Evolutionary conservation across 2,113 vertebrate genomes (phyloP).

Genomic region (Megaleporinus macrocephalus): DNA sequence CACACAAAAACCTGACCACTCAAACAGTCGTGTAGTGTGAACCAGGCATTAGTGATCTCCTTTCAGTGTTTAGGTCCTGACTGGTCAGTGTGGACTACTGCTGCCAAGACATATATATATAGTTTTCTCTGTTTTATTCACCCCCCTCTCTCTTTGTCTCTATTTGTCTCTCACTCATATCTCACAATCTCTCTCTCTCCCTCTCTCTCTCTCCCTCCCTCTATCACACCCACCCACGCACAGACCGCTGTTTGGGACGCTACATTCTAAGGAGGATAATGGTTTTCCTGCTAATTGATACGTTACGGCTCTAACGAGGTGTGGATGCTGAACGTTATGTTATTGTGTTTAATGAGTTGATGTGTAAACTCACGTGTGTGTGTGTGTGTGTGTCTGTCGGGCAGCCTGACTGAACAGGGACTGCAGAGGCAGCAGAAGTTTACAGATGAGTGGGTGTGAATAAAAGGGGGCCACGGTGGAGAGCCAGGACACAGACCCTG

Average conservation of each 20-base stretch:
- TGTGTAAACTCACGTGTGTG: conserved; percentile 7
- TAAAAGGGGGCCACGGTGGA: conserved; percentile 34
- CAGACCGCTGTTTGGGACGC: background rate
- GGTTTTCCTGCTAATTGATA: background rate
- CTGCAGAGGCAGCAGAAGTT: conserved; percentile 54
- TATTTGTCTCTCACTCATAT: too few relatives aligned
- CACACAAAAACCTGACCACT: too few relatives aligned
- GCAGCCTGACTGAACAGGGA: conserved; percentile 40
- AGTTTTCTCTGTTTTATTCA: background rate
- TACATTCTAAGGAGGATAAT: background rate
- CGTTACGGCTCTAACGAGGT: conserved; percentile 1
- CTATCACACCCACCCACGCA: background rate
- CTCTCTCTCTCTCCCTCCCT: background rate
- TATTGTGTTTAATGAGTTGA: conserved; percentile 33
- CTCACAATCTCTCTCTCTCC: too few relatives aligned
- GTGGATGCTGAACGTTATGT: conserved; percentile 12
- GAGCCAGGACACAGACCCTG: conserved; percentile 35
- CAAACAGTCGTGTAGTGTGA: too few relatives aligned
- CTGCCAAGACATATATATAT: too few relatives aligned
- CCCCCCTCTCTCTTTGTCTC: background rate
- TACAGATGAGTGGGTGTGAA: conserved; percentile 46
- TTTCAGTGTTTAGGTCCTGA: too few relatives aligned
- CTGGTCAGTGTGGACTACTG: too few relatives aligned
- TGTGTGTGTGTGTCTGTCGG: conserved; percentile 32
- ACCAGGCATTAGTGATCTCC: too few relatives aligned